A percentile compares a stretch with the other conserved stretches of the same genome.
Evolutionary conservation across 2,888 invertebrate genomes (phyloP).

Genomic region (Pediacus dermestoides): DNA sequence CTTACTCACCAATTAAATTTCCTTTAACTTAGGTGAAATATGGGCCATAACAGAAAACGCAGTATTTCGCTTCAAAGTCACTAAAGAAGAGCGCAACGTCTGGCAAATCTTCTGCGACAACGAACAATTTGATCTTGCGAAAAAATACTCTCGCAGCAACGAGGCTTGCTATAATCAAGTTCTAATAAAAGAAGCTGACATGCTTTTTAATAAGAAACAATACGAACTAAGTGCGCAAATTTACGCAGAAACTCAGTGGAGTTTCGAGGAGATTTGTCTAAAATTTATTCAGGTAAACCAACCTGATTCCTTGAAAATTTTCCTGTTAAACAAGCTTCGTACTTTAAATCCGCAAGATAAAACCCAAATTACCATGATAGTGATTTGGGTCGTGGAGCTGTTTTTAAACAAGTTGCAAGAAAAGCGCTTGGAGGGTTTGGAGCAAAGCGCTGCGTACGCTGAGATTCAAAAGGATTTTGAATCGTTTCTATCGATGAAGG

Average conservation of each 20-base stretch:
- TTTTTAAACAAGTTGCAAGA: constrained; percentile 86
- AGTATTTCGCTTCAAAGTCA: constrained; percentile 82
- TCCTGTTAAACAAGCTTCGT: constrained; percentile 74
- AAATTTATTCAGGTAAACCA: constrained; percentile 79
- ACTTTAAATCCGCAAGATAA: constrained; percentile 70
- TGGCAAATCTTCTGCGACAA: constrained; percentile 87
- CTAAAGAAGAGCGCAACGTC: constrained; percentile 78
- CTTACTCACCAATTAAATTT: background rate
- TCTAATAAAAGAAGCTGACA: constrained; percentile 82
- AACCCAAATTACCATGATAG: constrained; percentile 87
- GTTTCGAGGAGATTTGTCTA: constrained; percentile 91
- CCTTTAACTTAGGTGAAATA: constrained; percentile 63
- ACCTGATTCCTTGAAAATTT: constrained; percentile 82
- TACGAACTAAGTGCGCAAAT: constrained; percentile 81
- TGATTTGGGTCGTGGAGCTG: constrained; percentile 92
- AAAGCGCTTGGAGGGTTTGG: constrained; percentile 53
- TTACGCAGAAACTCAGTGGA: constrained; percentile 85
- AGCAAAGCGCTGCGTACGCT: constrained; percentile 50
- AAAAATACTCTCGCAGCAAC: constrained; percentile 77
- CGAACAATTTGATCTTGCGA: constrained; percentile 82
- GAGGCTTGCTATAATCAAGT: constrained; percentile 79
- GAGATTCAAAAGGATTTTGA: constrained; percentile 74
- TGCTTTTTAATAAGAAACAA: constrained; percentile 72
- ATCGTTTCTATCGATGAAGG: constrained; percentile 66
- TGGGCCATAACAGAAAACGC: constrained; percentile 84